Percentiles rank a stretch among this genome's conserved stretches.
Evolutionary conservation across 2,888 invertebrate genomes (phyloP).

Genomic region (Dryobota labecula): DNA sequence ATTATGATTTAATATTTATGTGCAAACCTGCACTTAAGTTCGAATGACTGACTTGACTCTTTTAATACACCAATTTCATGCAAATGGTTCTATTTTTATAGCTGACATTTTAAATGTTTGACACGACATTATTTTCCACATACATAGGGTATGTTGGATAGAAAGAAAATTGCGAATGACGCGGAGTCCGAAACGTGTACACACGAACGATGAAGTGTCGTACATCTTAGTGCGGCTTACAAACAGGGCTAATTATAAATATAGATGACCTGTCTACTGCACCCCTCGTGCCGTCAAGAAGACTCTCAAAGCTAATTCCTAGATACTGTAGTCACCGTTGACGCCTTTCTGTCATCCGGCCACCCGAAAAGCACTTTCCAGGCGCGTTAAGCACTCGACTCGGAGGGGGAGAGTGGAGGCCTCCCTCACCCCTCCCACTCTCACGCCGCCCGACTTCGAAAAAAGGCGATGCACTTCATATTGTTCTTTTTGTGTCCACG

Average conservation of each 20-base stretch:
- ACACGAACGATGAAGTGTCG: no score
- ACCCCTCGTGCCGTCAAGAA: conserved; percentile 68
- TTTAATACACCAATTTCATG: conserved; percentile 9
- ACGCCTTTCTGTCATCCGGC: conserved; percentile 83
- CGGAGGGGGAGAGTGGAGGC: conserved; percentile 68
- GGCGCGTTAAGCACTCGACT: conserved; percentile 83
- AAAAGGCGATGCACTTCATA: conserved; percentile 90
- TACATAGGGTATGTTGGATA: no score
- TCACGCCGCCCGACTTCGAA: conserved; percentile 83
- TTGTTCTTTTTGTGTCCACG: conserved; percentile 90
- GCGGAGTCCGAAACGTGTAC: not conserved
- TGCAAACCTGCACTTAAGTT: conserved; percentile 10
- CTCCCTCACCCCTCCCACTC: conserved; percentile 75
- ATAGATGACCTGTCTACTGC: conserved; percentile 59
- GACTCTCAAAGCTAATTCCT: conserved; percentile 78
- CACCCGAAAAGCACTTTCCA: conserved; percentile 86
- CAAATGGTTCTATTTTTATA: conserved; percentile 15
- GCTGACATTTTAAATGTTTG: not conserved
- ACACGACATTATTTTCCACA: not conserved
- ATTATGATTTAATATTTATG: conserved; percentile 40
- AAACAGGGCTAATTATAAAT: conserved; percentile 55
- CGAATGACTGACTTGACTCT: conserved; percentile 3
- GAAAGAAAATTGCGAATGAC: not conserved
- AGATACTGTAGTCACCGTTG: conserved; percentile 75
- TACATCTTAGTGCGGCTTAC: conserved; percentile 7